A percentile compares a stretch with the other conserved stretches of the same genome.
Evolutionary conservation across 2,113 vertebrate species (phyloP).

Genomic region (Mus spicilegus): DNA sequence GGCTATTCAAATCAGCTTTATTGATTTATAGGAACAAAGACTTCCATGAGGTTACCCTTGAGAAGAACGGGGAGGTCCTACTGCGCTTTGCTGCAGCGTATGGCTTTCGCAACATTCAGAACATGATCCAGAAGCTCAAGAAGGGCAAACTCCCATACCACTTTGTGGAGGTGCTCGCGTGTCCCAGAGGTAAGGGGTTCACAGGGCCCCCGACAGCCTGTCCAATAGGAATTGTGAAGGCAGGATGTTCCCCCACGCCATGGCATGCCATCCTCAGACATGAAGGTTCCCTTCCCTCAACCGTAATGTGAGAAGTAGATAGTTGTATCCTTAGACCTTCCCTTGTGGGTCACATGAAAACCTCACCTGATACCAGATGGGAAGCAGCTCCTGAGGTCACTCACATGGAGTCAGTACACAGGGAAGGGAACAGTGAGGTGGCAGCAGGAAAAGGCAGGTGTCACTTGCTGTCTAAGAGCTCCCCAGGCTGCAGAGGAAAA

Average conservation of each 20-base stretch:
- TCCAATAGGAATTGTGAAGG: not conserved
- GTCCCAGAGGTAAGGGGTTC: constrained; percentile 92
- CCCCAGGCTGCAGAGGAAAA: not conserved
- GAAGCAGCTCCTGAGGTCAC: not conserved
- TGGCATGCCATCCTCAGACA: not conserved
- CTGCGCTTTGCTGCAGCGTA: constrained; percentile 95
- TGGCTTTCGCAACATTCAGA: constrained; percentile 97
- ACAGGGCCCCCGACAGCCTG: not conserved
- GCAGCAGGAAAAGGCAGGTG: not conserved
- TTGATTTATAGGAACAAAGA: constrained; percentile 92
- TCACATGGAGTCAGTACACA: not conserved
- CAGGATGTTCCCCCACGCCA: too few relatives aligned
- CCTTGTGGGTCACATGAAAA: not conserved
- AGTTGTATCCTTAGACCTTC: not conserved
- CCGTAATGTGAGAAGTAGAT: not conserved
- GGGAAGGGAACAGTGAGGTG: too few relatives aligned
- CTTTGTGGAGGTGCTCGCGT: constrained; percentile 97
- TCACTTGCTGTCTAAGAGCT: not conserved
- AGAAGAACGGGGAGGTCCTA: constrained; percentile 93
- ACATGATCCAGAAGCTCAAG: constrained; percentile 94
- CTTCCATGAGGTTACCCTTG: constrained; percentile 95
- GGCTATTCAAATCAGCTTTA: not conserved
- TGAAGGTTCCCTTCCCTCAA: not conserved
- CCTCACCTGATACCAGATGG: not conserved
- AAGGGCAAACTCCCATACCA: constrained; percentile 94